Evolutionary conservation across 2,888 invertebrate genomes (phyloP).

Genomic region (Drosophila koepferae): DNA sequence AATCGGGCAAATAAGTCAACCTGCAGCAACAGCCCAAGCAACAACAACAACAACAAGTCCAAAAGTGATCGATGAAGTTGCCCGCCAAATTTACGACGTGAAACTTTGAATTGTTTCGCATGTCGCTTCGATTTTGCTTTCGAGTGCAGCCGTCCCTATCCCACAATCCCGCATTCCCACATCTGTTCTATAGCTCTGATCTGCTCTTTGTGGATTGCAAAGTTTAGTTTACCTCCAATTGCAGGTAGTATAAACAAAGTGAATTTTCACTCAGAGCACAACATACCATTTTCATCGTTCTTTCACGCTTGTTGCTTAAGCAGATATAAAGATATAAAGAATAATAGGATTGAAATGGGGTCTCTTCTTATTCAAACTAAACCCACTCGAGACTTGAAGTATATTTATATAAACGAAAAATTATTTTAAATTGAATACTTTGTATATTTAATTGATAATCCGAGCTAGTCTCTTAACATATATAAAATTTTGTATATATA

Average conservation of each 20-base stretch:
- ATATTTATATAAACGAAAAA: too few species aligned
- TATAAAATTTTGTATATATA: too few species aligned
- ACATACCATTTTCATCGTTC: background rate
- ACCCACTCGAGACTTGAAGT: too few species aligned
- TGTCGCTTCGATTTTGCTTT: slow-evolving; percentile 78
- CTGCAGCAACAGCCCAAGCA: slow-evolving; percentile 49
- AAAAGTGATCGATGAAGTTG: slow-evolving; percentile 85
- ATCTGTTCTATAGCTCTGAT: background rate
- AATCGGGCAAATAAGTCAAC: slow-evolving; percentile 68
- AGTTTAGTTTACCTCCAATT: slow-evolving; percentile 10
- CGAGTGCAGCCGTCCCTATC: slow-evolving; percentile 34
- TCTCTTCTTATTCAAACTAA: too few species aligned
- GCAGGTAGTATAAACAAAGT: background rate
- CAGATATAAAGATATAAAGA: background rate
- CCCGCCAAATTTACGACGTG: slow-evolving; percentile 84
- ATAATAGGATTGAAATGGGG: too few species aligned
- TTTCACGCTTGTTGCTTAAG: background rate
- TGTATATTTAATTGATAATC: too few species aligned
- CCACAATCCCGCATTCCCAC: background rate
- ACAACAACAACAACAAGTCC: slow-evolving; percentile 42
- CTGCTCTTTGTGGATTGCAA: background rate
- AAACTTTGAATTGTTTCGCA: slow-evolving; percentile 83
- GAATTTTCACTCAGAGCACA: background rate
- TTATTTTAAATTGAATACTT: too few species aligned
- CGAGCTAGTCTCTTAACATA: too few species aligned